Evolutionary conservation across 2,113 vertebrate species (phyloP), one percentile per base, ranked within the genome.

Genomic region (Ascaphus truei): DNA sequence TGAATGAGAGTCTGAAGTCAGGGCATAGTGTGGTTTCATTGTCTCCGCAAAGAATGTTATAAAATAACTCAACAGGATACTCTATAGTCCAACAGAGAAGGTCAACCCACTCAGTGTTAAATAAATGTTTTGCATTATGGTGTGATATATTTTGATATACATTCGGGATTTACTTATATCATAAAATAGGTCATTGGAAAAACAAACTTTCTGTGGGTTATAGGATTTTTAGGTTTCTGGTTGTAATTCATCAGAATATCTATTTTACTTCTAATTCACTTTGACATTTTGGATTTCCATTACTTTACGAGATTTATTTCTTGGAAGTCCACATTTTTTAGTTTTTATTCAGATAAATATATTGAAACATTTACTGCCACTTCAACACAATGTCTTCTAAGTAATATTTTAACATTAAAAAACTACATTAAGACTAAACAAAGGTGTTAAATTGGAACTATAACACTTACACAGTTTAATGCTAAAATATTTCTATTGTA

Each of bases 111-210:
- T 69, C 55, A 36, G 56, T 51, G 50, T 69, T 69, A 50, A 50
- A 51, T 50, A 48, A 36, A 69, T 68, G 66, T 59, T 68, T 68
- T 50, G 55, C 66, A 50, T 59, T 68, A 69, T 59, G 16, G 29
- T 59, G 41, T 33, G 33, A 31, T 50, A 51, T 50, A 69, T 69
- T 69, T 69, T 59, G 41, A 69, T 48, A 22, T 27, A 30, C 55
- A 20, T 55, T 50, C 36, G 41, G 55, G 66, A 69, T 69, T 60
- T 60, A 58, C 55, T 59, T 66, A 34, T 55, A 66, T 59, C 55
- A 69, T 69, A 37, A 69, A 69, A 59, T 60, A 56, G 55, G 30
- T 58, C 43, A 59, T 60, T 69, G 55, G 55, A 60, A 69, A 69
- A 69, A 69, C 55, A 60, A 69, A 58, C 55, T 51, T 41, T 60